phyloP scores from a whole-genome alignment of 2,888 invertebrate genomes.

The Tethea ocularis region DNA sequence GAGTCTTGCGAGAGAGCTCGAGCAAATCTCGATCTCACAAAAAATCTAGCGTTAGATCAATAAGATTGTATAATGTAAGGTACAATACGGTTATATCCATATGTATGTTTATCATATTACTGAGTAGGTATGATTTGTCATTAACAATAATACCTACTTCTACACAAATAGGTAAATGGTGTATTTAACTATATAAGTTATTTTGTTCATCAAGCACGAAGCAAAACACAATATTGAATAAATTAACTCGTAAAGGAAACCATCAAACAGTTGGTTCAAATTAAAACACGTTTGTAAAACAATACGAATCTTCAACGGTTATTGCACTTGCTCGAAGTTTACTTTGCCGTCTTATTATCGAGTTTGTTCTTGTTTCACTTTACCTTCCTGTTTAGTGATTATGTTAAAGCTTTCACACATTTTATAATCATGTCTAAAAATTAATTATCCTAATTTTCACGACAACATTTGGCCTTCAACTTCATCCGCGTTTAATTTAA shows the following conservation, averaged over 20 bases:
- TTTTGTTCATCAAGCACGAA: neutral
- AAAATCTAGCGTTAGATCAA: no score
- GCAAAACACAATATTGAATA: neutral
- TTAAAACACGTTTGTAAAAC: neutral
- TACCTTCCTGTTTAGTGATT: constrained; percentile 22
- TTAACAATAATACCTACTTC: no score
- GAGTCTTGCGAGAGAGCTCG: no score
- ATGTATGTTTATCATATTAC: no score
- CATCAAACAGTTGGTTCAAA: constrained; percentile 17
- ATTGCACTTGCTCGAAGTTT: constrained; percentile 32
- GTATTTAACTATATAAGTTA: no score
- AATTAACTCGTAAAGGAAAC: neutral
- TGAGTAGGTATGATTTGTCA: no score
- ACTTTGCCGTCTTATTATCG: constrained; percentile 26
- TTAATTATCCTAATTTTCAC: neutral
- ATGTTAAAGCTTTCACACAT: neutral
- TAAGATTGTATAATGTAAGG: no score
- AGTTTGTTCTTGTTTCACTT: constrained; percentile 31
- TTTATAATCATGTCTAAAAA: neutral
- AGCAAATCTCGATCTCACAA: no score
- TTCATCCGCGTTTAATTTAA: no score
- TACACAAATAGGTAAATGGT: no score
- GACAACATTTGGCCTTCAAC: no score
- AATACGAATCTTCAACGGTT: constrained; percentile 19
- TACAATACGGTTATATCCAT: no score